These are phyloP conservation scores for Notolabrus celidotus DNA, from an alignment of 2,797 vertebrate genomes.

Conservation along the genomic window DNA sequence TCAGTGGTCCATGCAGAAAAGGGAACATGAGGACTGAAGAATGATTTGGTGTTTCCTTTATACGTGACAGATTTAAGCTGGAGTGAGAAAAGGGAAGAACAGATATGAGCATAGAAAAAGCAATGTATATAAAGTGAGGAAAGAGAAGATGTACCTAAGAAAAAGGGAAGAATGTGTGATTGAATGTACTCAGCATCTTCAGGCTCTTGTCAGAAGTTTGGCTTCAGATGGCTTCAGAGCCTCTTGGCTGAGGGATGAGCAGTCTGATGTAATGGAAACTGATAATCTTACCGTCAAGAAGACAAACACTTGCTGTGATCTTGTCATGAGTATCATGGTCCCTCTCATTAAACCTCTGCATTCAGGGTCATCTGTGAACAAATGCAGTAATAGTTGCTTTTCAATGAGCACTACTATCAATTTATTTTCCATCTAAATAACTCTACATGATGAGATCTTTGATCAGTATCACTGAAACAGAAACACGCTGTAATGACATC, in stretches of 20 bases:
- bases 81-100: not conserved
- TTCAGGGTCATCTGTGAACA: conserved; percentile 30
- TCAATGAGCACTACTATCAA: conserved; percentile 4
- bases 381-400: conserved; percentile 13
- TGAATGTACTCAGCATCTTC: conserved; percentile 13
- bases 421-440: conserved; percentile 19
- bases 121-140: not conserved
- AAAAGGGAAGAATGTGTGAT: conserved; percentile 9
- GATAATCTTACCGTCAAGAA: conserved; percentile 35
- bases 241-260: conserved; percentile 4
- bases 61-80: no score
- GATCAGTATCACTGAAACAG: not conserved
- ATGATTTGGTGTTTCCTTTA: not conserved
- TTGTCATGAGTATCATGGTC: conserved; percentile 42
- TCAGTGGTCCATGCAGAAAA: not conserved
- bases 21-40: not conserved
- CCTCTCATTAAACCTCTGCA: conserved; percentile 29
- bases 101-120: no score
- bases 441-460: not conserved
- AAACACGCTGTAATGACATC: not conserved
- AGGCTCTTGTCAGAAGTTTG: conserved; percentile 31
- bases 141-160: not conserved
- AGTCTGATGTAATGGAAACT: conserved; percentile 47
- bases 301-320: conserved; percentile 35
- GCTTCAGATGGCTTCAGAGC: conserved; percentile 23